Evolutionary conservation across 2,888 invertebrate genomes (phyloP).

Genomic region (Unio delphinus): DNA sequence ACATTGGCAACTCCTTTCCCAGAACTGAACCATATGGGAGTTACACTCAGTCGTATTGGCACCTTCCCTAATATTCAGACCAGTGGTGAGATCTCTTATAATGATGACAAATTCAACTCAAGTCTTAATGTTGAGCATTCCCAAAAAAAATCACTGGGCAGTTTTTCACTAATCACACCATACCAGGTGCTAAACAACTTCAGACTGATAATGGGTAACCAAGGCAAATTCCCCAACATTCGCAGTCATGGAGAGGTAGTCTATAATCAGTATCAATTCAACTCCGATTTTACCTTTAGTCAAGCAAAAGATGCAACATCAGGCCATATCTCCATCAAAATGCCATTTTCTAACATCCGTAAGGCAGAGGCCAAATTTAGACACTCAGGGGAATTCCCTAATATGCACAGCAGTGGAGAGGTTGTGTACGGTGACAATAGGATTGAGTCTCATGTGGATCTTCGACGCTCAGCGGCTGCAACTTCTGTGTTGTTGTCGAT

Average conservation of each 20-base stretch:
- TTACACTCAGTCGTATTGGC: conserved; percentile 5
- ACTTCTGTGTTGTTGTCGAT: neutral
- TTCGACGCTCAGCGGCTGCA: neutral
- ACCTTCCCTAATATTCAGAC: conserved; percentile 5
- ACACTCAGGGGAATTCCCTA: too few species aligned
- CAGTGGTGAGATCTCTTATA: conserved; percentile 8
- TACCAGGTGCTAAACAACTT: too few species aligned
- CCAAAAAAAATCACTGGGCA: neutral
- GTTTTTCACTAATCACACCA: conserved; percentile 8
- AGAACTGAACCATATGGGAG: conserved; percentile 2
- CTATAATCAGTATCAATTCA: conserved; percentile 26
- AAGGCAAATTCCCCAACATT: conserved; percentile 25
- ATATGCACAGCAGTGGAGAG: too few species aligned
- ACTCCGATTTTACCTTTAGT: conserved; percentile 20
- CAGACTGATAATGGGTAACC: too few species aligned
- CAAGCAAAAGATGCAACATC: conserved; percentile 7
- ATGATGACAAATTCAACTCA: conserved; percentile 7
- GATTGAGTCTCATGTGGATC: neutral
- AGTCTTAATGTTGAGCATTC: conserved; percentile 6
- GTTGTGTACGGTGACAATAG: neutral
- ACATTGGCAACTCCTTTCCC: conserved; percentile 32
- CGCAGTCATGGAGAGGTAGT: conserved; percentile 27
- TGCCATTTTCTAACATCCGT: too few species aligned
- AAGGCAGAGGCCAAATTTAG: too few species aligned
- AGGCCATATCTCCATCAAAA: too few species aligned